Percentiles rank a stretch among this genome's conserved stretches.
These are phyloP conservation scores for Buphagus erythrorhynchus DNA, from an alignment of 2,797 vertebrate genomes.

Conservation along the genomic window DNA sequence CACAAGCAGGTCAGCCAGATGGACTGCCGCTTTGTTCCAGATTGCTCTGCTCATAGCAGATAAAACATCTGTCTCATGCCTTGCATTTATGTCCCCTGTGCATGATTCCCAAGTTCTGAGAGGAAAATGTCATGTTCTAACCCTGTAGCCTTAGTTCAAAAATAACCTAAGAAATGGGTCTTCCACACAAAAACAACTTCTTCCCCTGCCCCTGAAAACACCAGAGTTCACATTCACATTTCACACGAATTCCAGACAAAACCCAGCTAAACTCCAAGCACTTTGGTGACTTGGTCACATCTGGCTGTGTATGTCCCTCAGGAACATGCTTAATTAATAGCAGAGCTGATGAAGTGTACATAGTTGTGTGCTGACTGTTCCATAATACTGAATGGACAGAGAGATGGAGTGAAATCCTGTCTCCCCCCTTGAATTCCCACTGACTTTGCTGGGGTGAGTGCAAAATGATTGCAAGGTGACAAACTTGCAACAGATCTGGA, in stretches of 20 bases:
- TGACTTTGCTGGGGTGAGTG: not conserved
- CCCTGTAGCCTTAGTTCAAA: slow-evolving; percentile 22
- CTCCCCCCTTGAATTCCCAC: not conserved
- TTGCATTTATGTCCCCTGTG: not conserved
- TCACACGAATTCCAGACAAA: slow-evolving; percentile 54
- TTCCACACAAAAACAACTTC: not conserved
- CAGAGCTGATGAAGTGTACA: slow-evolving; percentile 62
- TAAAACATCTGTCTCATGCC: not conserved
- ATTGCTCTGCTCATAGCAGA: not conserved
- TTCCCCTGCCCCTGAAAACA: slow-evolving; percentile 4
- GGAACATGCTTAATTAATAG: slow-evolving; percentile 43
- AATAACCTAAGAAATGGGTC: slow-evolving; percentile 34
- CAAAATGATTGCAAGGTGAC: not conserved
- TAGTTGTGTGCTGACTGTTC: slow-evolving; percentile 45
- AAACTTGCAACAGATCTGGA: not conserved
- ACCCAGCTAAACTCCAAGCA: not conserved
- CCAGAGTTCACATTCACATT: not conserved
- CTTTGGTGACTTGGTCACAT: slow-evolving; percentile 48
- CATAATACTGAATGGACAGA: not conserved
- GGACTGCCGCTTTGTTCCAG: not conserved
- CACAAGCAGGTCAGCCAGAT: not conserved
- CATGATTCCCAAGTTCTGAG: not conserved
- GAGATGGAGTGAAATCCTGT: slow-evolving; percentile 12
- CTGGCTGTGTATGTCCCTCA: slow-evolving; percentile 25
- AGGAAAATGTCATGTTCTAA: slow-evolving; percentile 14